phyloP scores from a whole-genome alignment of 2,113 vertebrate species.

The Bubo bubo region DNA sequence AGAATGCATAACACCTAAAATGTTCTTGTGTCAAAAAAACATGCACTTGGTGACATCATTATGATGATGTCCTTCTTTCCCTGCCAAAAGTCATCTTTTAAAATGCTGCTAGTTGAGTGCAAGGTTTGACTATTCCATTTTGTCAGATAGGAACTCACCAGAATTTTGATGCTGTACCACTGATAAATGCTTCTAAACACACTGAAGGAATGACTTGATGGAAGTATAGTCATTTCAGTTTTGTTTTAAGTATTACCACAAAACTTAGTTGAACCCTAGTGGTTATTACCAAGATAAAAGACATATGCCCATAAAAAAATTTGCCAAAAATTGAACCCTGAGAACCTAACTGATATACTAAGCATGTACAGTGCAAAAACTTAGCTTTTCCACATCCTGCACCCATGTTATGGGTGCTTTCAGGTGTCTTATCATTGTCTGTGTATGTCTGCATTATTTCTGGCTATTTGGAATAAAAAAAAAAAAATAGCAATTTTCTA shows the following conservation, averaged over 20 bases:
- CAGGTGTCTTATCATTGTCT: neutral
- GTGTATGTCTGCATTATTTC: neutral
- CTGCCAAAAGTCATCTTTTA: neutral
- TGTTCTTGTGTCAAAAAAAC: neutral
- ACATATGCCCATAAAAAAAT: neutral
- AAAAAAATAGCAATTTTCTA: neutral
- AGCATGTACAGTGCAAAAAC: neutral
- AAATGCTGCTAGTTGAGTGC: neutral
- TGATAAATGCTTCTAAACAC: neutral
- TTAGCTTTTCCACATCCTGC: neutral
- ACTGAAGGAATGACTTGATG: neutral
- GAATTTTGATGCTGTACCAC: neutral
- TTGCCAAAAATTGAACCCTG: neutral
- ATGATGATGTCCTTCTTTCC: neutral
- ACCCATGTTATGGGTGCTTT: neutral
- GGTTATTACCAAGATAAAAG: neutral
- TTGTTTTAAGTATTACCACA: neutral
- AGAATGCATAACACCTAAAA: neutral
- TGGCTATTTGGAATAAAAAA: neutral
- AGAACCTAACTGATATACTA: neutral
- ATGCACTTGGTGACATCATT: neutral
- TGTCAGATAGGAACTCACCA: neutral
- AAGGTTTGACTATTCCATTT: neutral
- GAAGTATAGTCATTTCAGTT: neutral
- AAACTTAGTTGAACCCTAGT: neutral